Conservation (phyloP, 2,797 vertebrate species). For the Toxotes lorentzi region DNA sequence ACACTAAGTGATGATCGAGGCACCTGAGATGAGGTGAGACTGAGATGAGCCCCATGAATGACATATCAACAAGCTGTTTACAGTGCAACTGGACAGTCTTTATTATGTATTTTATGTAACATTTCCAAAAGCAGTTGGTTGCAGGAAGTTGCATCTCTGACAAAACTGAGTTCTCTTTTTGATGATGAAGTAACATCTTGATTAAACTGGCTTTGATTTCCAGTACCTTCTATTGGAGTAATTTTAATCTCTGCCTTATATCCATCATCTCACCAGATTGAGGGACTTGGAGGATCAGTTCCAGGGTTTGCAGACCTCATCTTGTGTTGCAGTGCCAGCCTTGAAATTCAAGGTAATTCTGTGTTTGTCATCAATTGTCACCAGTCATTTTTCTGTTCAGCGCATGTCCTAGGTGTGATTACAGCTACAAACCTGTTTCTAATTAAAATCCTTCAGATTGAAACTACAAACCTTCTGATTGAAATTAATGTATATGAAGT, state of each 20-base stretch:
- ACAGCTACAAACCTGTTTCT: neutral
- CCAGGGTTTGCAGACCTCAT: slow-evolving; percentile 87
- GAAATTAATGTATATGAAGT: too few relatives aligned
- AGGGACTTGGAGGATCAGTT: slow-evolving; percentile 93
- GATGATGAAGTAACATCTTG: neutral
- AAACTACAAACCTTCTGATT: neutral
- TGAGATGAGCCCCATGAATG: too few relatives aligned
- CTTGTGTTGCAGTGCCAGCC: slow-evolving; percentile 86
- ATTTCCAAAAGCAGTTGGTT: neutral
- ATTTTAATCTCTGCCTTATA: neutral
- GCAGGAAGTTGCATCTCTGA: neutral
- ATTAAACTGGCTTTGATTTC: neutral
- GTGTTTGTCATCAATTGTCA: neutral
- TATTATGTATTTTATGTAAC: too few relatives aligned
- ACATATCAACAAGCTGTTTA: too few relatives aligned
- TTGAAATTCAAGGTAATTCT: slow-evolving; percentile 94
- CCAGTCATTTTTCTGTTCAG: neutral
- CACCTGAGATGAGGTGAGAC: too few relatives aligned
- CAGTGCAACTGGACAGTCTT: too few relatives aligned
- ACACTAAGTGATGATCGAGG: too few relatives aligned
- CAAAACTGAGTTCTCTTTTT: neutral
- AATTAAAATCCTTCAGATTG: neutral
- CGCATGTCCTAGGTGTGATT: neutral
- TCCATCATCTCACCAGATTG: slow-evolving; percentile 80
- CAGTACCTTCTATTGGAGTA: neutral